Percentiles rank a stretch among this genome's conserved stretches.
phyloP scores from a whole-genome alignment of 2,797 vertebrate species.

The Tangara arthus region DNA sequence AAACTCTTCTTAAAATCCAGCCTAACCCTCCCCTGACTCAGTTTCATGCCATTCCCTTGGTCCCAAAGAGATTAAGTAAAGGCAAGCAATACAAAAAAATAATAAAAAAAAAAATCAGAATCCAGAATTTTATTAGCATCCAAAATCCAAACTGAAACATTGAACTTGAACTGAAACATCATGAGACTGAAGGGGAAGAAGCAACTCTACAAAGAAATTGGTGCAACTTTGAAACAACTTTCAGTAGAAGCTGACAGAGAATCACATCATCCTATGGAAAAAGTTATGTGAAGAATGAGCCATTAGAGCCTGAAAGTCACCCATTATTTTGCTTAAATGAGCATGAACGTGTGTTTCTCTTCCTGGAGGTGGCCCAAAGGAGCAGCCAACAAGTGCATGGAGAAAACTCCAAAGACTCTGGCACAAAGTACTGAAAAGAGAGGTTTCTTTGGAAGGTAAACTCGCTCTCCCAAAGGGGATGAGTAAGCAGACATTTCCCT shows the following conservation, averaged over 20 bases:
- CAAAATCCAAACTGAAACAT: not conserved
- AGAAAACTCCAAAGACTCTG: not conserved
- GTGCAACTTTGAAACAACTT: not conserved
- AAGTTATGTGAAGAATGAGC: not conserved
- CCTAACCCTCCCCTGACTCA: not conserved
- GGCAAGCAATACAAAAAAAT: fast-evolving
- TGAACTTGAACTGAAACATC: not conserved
- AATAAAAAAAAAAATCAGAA: not conserved
- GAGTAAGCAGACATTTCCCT: constrained; percentile 46
- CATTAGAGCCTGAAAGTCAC: not conserved
- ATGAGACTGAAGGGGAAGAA: not conserved
- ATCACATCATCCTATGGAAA: not conserved
- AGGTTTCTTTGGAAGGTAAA: constrained; percentile 43
- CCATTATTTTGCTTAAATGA: not conserved
- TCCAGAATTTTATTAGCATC: not conserved
- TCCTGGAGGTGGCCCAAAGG: constrained; percentile 6
- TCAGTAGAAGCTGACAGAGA: not conserved
- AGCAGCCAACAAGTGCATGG: not conserved
- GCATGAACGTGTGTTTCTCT: not conserved
- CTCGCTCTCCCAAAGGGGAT: constrained; percentile 14
- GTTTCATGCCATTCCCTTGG: not conserved
- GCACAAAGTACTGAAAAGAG: not conserved
- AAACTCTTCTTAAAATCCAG: not conserved
- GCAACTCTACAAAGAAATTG: not conserved
- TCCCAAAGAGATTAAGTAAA: not conserved